phyloP scores from a whole-genome alignment of 2,888 invertebrate species.

The Chrysotoxum bicinctum region DNA sequence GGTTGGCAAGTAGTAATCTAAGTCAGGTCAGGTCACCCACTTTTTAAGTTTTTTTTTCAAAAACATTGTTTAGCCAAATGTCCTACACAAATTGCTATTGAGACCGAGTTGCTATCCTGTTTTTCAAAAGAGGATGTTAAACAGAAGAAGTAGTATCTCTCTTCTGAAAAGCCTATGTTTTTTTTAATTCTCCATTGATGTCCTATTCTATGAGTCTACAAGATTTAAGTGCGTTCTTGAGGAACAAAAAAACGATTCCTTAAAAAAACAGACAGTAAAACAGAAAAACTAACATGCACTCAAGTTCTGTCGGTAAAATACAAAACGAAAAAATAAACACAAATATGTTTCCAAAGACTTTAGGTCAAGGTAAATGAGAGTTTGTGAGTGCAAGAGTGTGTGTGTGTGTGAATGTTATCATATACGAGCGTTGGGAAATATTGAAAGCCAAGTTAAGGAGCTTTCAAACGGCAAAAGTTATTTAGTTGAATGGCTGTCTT shows the following conservation, averaged over 20 bases:
- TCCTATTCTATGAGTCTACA: conserved; percentile 15
- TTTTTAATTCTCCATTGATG: not conserved
- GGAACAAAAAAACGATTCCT: not conserved
- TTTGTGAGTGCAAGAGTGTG: not conserved
- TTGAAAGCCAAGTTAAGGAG: conserved; percentile 22
- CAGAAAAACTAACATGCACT: conserved; percentile 18
- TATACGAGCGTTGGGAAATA: not conserved
- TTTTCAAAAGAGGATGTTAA: conserved; percentile 50
- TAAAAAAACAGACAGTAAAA: not conserved
- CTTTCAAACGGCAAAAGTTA: conserved; percentile 19
- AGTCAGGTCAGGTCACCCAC: conserved; percentile 49
- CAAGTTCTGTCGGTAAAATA: conserved; percentile 2
- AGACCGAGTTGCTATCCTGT: conserved; percentile 17
- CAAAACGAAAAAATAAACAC: not conserved
- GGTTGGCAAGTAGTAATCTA: not conserved
- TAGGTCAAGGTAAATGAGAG: conserved; percentile 55
- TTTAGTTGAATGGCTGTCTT: conserved; percentile 32
- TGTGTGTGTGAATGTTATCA: not conserved
- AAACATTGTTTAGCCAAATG: not conserved
- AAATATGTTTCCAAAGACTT: conserved; percentile 28
- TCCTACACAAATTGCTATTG: conserved; percentile 32
- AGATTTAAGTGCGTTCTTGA: conserved; percentile 27
- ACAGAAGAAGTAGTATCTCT: conserved; percentile 6
- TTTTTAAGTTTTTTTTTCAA: conserved; percentile 36
- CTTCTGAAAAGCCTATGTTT: conserved; percentile 1